Conservation (phyloP, 1,140 invertebrate species). For the Zaprionus gabonicus region DNA sequence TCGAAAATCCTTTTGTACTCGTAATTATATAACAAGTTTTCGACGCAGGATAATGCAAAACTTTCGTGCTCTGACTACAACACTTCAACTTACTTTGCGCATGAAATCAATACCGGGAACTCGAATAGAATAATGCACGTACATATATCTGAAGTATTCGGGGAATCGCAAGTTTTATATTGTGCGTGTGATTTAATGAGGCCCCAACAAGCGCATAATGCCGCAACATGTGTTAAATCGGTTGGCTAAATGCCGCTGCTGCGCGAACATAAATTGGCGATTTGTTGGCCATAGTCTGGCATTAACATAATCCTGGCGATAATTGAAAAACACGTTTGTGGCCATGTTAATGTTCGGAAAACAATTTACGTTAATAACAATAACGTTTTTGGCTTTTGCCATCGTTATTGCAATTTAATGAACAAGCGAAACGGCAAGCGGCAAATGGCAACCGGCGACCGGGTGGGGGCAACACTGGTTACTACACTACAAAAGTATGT, state of each 20-base stretch:
- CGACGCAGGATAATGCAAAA: slow-evolving; percentile 8
- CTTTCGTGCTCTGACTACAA: not conserved
- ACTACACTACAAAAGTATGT: slow-evolving; percentile 29
- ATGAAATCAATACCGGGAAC: not conserved
- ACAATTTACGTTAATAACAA: slow-evolving; percentile 68
- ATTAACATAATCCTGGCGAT: slow-evolving; percentile 80
- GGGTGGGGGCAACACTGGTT: not conserved
- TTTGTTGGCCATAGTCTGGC: slow-evolving; percentile 63
- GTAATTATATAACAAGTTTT: slow-evolving; percentile 71
- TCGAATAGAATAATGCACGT: not conserved
- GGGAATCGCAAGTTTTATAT: not conserved
- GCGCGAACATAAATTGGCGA: slow-evolving; percentile 74
- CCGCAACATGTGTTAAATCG: slow-evolving; percentile 76
- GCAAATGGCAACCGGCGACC: slow-evolving; percentile 3
- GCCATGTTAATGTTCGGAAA: slow-evolving; percentile 67
- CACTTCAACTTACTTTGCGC: not conserved
- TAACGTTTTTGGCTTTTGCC: slow-evolving; percentile 53
- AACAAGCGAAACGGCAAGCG: slow-evolving; percentile 33
- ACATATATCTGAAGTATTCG: not conserved
- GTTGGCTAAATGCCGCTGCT: slow-evolving; percentile 69
- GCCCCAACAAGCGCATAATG: slow-evolving; percentile 46
- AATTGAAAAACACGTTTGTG: slow-evolving; percentile 81
- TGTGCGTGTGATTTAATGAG: slow-evolving; percentile 24
- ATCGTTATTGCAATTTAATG: slow-evolving; percentile 71
- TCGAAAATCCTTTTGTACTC: slow-evolving; percentile 62